Conservation (phyloP, 2,797 vertebrate genomes). For the Rhyacichthys aspro region DNA sequence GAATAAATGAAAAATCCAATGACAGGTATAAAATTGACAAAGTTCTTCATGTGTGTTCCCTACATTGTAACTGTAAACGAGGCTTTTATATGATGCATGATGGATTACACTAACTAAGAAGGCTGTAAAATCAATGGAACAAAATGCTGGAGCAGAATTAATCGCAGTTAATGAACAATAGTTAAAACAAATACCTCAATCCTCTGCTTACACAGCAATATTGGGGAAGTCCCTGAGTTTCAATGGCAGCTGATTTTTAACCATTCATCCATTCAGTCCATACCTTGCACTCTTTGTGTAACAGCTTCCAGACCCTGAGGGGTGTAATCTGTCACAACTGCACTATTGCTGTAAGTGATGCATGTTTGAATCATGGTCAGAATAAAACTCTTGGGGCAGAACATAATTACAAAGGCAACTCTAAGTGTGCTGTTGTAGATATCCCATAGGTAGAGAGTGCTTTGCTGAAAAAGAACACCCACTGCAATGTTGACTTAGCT, state of each 20-base stretch:
- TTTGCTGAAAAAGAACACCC: too few species aligned
- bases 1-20: too few species aligned
- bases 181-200: constrained; percentile 36
- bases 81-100: too few species aligned
- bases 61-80: neutral
- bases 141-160: constrained; percentile 26
- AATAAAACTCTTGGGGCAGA: constrained; percentile 24
- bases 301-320: constrained; percentile 20
- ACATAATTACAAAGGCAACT: constrained; percentile 55
- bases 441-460: constrained; percentile 23
- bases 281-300: constrained; percentile 1
- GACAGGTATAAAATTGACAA: too few species aligned
- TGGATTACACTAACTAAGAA: too few species aligned
- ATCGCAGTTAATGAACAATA: constrained; percentile 16
- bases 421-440: constrained; percentile 30
- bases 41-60: neutral
- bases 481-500: neutral
- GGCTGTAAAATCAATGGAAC: constrained; percentile 33
- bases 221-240: constrained; percentile 34
- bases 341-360: constrained; percentile 46
- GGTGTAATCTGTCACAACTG: constrained; percentile 31
- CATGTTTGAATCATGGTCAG: constrained; percentile 46
- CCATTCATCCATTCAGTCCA: neutral
- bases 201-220: constrained; percentile 30
- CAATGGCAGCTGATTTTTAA: constrained; percentile 4